Evolutionary conservation across 2,113 vertebrate genomes (phyloP), one percentile per base, ranked within the genome.

Genomic region (Petaurus breviceps): DNA sequence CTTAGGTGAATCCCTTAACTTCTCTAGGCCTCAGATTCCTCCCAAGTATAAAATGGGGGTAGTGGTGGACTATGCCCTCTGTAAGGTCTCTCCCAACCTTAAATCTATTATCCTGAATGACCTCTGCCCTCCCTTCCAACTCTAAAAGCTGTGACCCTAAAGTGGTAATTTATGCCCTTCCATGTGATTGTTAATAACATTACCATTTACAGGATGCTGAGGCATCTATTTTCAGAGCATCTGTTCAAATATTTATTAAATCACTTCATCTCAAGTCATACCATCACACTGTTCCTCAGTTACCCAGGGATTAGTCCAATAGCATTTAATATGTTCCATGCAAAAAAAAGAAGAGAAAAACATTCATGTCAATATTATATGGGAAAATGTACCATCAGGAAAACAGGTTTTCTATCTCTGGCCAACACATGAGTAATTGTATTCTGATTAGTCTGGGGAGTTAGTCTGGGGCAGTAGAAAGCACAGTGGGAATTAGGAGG

Each of bases 241-340:
- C 96, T 98, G 97, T 97, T 98, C 94, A 98, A 98, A 98, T 94
- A 97, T 98, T 98, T 98, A 96, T 97, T 97, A 98, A 98, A 98
- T 98, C 97, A 96, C 95, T 98, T 96, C 28, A 61, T 61, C 97
- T 97, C 95, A 98, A 98, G 97, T 92, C 98, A 94, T 57, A 97
- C 61, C 92, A 90, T 28, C 53, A 91, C 57, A 49, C 55, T 96
- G 91, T 49, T 97, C 94, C 94, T 96, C 89, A 93, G 90, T 97
- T 97, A 96, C 96, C 49, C 8, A 89, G n/a, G n/a, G 43, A 89
- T 89, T 89, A 89, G 89, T 43, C 89, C 43, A 89, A 47, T 23
- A 5, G 10, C 10, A 47, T 89, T 89, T 89, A 89, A 89, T 9
- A 55, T 55, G 25, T 55, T 25, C 43, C 89, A 43, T 89, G 46